Evolutionary conservation across 2,888 invertebrate genomes (phyloP), one percentile per base, ranked within the genome.

Genomic region (Microctonus aethiopoides): DNA sequence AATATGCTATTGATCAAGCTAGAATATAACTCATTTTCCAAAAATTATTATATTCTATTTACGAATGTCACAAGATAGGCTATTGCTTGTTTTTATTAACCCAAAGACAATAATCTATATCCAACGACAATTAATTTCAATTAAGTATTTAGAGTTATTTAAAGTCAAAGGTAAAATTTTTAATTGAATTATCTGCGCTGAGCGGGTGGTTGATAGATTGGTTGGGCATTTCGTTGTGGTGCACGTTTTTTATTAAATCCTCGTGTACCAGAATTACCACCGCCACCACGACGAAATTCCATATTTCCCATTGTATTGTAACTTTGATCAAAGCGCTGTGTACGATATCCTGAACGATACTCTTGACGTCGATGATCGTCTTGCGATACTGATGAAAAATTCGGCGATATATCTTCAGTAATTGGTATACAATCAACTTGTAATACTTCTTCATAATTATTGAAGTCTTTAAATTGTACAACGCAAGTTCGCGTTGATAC

Each of bases 371-470:
- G 70, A 6, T 77, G 80, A 20, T 73, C 73, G 46, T 83, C 81
- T 22, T 29, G 3, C 7, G 52, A 11, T 24, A 61, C 65, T 10
- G 70, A 24, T 59, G 72, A 66, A 57, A 76, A 73, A 68, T 78
- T 79, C 60, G 79, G 79, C 61, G 77, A 74, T 54, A 70, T 56
- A 13, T 84, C 83, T 68, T 83, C 81, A 3, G 88, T 88, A 67
- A 90, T 84, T 5, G 95, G 94, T 84, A 94, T 89, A 83, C 96
- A 94, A 86, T 96, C 95, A 13, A 90, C 88, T 84, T 94, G 92
- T 24, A 95, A 89, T 22, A 97, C 94, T 87, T 96, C 96, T 85
- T 97, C 96, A 76, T 93, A 93, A 86, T 97, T 96, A 54, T 95
- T 95, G 85, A 96, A 97, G 65, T 94, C 95, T 80, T 93, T 89